phyloP scores from a whole-genome alignment of 2,797 vertebrate species.

The Hydrocynus forskahlii region DNA sequence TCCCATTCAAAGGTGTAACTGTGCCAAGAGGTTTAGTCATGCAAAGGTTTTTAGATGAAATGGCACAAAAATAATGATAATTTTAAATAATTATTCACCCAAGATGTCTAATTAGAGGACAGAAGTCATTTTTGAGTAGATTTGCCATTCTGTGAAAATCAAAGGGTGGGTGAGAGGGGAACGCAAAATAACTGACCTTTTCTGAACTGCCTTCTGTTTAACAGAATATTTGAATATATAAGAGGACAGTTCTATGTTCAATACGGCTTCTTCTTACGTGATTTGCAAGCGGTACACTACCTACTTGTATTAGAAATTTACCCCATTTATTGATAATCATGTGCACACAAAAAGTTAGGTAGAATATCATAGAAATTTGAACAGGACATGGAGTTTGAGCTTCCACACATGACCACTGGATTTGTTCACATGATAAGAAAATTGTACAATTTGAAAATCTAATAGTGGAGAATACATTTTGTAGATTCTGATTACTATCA shows the following conservation, averaged over 20 bases:
- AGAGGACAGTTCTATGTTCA: neutral
- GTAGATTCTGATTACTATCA: no score
- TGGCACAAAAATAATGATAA: constrained; percentile 48
- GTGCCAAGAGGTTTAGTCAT: constrained; percentile 22
- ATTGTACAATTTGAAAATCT: no score
- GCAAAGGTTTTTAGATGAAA: constrained; percentile 36
- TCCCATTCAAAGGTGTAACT: neutral
- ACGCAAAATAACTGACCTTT: neutral
- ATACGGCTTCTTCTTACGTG: neutral
- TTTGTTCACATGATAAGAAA: neutral
- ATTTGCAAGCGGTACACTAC: neutral
- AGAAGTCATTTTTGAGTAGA: constrained; percentile 33
- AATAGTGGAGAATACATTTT: no score
- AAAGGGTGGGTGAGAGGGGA: neutral
- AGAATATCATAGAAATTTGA: no score
- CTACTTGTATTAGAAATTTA: neutral
- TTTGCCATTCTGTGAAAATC: neutral
- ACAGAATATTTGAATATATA: neutral
- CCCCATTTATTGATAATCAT: no score
- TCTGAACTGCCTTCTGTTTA: neutral
- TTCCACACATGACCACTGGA: neutral
- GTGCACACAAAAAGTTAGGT: no score
- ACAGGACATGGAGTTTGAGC: no score
- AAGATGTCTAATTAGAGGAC: constrained; percentile 42
- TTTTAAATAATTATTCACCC: neutral